A percentile compares a stretch with the other conserved stretches of the same genome.
Evolutionary conservation across 2,113 vertebrate species (phyloP).

Genomic region (Mus spicilegus): DNA sequence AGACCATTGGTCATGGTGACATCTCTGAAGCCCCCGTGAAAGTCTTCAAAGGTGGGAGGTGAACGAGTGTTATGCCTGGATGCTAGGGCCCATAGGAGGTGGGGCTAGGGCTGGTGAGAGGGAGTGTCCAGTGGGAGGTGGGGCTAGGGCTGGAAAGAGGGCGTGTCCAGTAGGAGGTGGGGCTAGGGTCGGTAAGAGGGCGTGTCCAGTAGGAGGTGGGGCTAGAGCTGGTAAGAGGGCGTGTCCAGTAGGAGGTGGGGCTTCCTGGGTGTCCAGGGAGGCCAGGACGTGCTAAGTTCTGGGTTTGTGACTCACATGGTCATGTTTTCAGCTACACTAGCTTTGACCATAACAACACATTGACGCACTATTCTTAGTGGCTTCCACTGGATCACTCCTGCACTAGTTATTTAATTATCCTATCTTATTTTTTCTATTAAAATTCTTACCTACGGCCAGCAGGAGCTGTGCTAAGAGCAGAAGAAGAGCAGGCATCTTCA

Average conservation of each 20-base stretch:
- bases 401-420: slow-evolving; percentile 11
- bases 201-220: fast-evolving
- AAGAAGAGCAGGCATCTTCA: background rate
- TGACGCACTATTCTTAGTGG: background rate
- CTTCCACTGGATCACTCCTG: background rate
- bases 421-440: background rate
- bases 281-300: fast-evolving
- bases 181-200: background rate
- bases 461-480: background rate
- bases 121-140: fast-evolving
- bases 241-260: fast-evolving
- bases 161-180: fast-evolving
- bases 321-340: background rate
- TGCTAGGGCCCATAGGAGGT: background rate
- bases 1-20: no score
- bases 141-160: background rate
- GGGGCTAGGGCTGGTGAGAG: background rate
- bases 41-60: background rate
- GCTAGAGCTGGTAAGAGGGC: background rate
- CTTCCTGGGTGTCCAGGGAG: fast-evolving
- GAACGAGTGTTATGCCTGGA: no score
- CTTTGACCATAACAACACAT: background rate
- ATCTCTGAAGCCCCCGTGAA: fast-evolving
- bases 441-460: background rate
- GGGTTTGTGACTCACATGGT: background rate